Base-by-base conservation (phyloP, 2,888 invertebrate genomes). In the Apodemia duryi region DNA sequence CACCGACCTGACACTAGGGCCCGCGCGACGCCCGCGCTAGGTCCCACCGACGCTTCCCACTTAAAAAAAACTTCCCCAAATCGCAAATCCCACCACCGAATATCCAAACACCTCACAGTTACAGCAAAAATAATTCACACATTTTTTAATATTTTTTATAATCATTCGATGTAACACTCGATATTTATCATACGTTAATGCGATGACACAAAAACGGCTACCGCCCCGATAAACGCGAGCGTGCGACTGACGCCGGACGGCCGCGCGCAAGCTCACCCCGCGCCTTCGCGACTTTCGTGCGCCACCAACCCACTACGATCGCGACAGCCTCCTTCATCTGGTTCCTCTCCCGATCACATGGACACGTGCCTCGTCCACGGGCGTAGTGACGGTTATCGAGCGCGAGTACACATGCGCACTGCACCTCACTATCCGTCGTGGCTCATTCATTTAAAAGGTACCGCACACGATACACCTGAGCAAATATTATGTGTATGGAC, bases 401-500 rank as follows among this genome's bases (percentile, higher is more conserved):
- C 88, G 85, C 82, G 83, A 74, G 82, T 86, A 84, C 84, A 87
- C 90, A 88, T 90, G 90, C 91, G 91, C 90, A 87, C 70, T 77
- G 71, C 72, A 65, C 75, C 69, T 72, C 77, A 79, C 81, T 78
- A 78, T 71, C 66, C 43, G 68, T 66, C 77, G 78, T 79, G 76
- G 81, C 86, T 86, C 89, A 89, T 90, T 89, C 88, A 88, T 83
- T 83, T 81, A 78, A 76, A 76, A 74, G 75, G 76, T 75, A 76
- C 75, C 78, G 74, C 32, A 32, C 32, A 32, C 4, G 75, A 75
- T 79, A 80, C 90, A 91, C 90, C 91, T 91, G 89, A 85, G 81
- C 88, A 88, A 90, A 91, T 89, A 90, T 86, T 88, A 83, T 87
- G 81, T 80, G 75, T 54, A 54, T 70, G 78, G 72, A 87, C 83